A percentile compares a stretch with the other conserved stretches of the same genome.
phyloP scores from a whole-genome alignment of 2,797 vertebrate species.

The Falco berigora region DNA sequence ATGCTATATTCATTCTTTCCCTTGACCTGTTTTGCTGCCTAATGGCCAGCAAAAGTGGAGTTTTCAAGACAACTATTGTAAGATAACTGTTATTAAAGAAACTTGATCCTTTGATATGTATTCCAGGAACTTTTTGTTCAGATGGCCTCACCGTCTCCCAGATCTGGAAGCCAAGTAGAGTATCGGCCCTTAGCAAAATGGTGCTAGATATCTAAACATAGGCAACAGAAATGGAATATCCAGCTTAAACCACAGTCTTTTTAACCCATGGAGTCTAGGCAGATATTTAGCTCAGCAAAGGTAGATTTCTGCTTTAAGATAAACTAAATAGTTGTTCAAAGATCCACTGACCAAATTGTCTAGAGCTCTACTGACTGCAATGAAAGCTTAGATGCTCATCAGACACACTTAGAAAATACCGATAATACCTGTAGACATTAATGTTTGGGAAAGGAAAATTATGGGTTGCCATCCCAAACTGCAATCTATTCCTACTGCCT shows the following conservation, averaged over 20 bases:
- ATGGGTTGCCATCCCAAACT: not conserved
- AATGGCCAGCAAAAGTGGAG: not conserved
- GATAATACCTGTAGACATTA: not conserved
- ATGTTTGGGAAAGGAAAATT: not conserved
- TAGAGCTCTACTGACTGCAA: not conserved
- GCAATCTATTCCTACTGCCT: not conserved
- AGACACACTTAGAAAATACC: not conserved
- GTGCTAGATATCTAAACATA: not conserved
- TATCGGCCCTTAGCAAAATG: not conserved
- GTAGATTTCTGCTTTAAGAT: not conserved
- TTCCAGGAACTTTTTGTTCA: not conserved
- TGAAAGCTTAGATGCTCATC: not conserved
- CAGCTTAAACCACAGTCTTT: not conserved
- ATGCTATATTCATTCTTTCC: not conserved
- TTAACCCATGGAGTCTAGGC: not conserved
- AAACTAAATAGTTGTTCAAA: not conserved
- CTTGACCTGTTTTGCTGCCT: not conserved
- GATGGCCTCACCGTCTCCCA: fast-evolving
- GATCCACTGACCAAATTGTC: not conserved
- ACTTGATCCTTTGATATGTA: not conserved
- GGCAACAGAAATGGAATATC: not conserved
- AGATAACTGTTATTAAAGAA: not conserved
- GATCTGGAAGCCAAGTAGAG: not conserved
- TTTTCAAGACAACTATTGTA: not conserved
- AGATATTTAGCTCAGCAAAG: not conserved